A percentile compares a stretch with the other conserved stretches of the same genome.
phyloP scores from a whole-genome alignment of 2,797 vertebrate genomes.

The Poecilia velifera region DNA sequence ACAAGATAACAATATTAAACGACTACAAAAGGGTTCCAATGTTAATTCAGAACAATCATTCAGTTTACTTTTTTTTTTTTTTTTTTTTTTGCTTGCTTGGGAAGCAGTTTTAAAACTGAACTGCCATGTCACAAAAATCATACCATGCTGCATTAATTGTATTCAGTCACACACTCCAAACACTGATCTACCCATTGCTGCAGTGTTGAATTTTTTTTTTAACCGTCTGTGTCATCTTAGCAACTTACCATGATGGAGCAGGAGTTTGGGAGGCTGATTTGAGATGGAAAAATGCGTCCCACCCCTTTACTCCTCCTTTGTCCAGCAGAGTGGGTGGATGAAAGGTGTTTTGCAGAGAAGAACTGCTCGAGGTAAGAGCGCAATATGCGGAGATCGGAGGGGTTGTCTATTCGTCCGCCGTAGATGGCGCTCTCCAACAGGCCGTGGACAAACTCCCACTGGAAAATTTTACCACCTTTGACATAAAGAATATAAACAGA shows the following conservation, averaged over 20 bases:
- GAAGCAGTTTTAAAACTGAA: neutral
- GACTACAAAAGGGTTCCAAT: neutral
- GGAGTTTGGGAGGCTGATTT: constrained; percentile 88
- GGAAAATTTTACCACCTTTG: constrained; percentile 86
- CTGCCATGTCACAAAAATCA: neutral
- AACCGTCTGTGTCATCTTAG: constrained; percentile 9
- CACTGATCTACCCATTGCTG: neutral
- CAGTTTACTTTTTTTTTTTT: neutral
- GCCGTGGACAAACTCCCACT: constrained; percentile 95
- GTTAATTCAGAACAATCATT: neutral
- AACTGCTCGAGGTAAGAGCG: constrained; percentile 95
- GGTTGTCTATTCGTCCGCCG: constrained; percentile 94
- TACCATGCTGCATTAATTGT: neutral
- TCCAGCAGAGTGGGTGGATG: constrained; percentile 66
- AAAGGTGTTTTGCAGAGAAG: constrained; percentile 86
- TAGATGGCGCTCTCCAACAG: constrained; percentile 96
- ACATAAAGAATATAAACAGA: constrained; percentile 38
- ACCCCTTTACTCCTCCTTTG: constrained; percentile 80
- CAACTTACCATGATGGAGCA: constrained; percentile 90
- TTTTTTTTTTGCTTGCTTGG: neutral
- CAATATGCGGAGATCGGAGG: constrained; percentile 91
- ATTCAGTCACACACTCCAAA: neutral
- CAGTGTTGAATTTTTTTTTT: neutral
- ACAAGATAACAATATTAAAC: neutral
- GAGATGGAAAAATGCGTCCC: constrained; percentile 79